Base-by-base conservation (phyloP, 2,113 vertebrate genomes). In the Myotis yumanensis region DNA sequence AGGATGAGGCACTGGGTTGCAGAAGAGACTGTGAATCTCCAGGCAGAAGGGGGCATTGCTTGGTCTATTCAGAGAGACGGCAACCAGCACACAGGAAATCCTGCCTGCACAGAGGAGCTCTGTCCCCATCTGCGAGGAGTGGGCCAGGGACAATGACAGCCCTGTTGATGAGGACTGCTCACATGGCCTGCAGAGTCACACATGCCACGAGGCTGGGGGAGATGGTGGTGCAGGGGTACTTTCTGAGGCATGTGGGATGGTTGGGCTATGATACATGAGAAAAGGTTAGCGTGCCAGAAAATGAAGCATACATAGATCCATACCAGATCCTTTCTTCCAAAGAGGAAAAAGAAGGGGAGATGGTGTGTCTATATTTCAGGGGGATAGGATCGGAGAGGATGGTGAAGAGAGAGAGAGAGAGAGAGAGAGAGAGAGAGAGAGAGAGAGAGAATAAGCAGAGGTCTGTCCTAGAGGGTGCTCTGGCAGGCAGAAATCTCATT, bases 71-170 rank as follows among this genome's bases (percentile, higher is more conserved):
- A 52, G 54, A 93, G 79, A 46, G 4, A 57, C 25, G 30, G 86
- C 86, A 28, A 18, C 66, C 35, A 37, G 86, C 6, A 3, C 62
- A 89, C 94, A 95, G 94, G 96, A 95, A 90, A 95, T 89, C 96
- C 96, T 94, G 85, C 59, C 14, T 5, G 46, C 96, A 97, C 96
- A 96, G 95, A 96, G 68, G 72, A 75, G 77, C 85, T 95, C 97
- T 96, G 94, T 96, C 68, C 81, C 85, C 91, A 73, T 92, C 81
- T 82, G 95, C 73, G 28, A 0, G 16, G 52, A 62, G 84, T 62
- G n/a, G 76, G 76, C 80, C 25, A 6, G 40, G 77, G 69, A 96
- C 94, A 97, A 94, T 91, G 90, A 66, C 77, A 62, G 9, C 94
- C 93, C 96, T 96, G 96, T 95, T 92, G 94, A 25, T 1, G 81